Percentiles rank a stretch among this genome's conserved stretches.
phyloP scores from a whole-genome alignment of 2,888 invertebrate genomes.

The Steinernema scapterisci region DNA sequence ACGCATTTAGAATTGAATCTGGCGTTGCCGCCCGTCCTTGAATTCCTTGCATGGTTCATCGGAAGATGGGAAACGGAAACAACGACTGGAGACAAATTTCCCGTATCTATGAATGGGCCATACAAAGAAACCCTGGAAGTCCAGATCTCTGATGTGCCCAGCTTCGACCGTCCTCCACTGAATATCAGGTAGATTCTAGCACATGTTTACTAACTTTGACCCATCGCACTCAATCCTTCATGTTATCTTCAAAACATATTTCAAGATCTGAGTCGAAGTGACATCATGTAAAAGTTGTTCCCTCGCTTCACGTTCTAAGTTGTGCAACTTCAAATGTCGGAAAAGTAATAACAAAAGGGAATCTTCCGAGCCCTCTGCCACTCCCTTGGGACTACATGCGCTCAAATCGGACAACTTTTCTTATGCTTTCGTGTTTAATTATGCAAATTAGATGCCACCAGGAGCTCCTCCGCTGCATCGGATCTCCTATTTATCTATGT shows the following conservation, averaged over 20 bases:
- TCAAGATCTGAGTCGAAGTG: neutral
- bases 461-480: neutral
- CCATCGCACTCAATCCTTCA: no score
- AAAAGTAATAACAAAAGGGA: conserved; percentile 31
- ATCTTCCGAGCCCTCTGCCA: neutral
- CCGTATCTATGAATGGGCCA: conserved; percentile 51
- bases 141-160: conserved; percentile 56
- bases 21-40: conserved; percentile 62
- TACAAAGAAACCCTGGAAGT: conserved; percentile 60
- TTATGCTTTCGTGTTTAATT: neutral
- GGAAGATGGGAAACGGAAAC: conserved; percentile 61
- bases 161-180: conserved; percentile 64
- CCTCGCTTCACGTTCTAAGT: no score
- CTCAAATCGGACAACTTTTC: neutral
- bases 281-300: neutral
- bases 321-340: neutral
- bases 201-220: no score
- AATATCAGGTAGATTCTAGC: conserved; percentile 60
- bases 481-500: neutral
- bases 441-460: conserved; percentile 12
- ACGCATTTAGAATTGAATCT: conserved; percentile 49
- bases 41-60: conserved; percentile 63
- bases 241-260: conserved; percentile 1
- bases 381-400: conserved; percentile 7
- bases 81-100: conserved; percentile 47